These are phyloP conservation scores for Athene cunicularia DNA, from an alignment of 2,113 vertebrate genomes.

Conservation along the genomic window DNA sequence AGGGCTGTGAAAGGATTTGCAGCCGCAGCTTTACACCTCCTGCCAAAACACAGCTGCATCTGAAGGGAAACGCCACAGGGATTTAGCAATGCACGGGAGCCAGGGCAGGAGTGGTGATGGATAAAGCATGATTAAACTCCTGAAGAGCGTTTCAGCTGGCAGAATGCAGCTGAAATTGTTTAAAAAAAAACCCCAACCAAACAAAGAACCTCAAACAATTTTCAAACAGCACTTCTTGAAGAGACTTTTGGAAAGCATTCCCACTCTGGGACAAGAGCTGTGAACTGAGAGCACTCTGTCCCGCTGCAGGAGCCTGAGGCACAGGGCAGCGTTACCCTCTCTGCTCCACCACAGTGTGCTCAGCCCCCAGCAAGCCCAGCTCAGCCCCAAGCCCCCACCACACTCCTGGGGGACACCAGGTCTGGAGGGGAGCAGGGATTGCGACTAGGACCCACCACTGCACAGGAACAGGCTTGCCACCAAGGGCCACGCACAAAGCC, in stretches of 20 bases:
- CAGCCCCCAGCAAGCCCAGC: not conserved
- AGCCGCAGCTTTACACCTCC: not conserved
- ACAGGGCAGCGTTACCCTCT: fast-evolving
- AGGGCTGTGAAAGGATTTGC: not conserved
- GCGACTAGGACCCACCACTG: fast-evolving
- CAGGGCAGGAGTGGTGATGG: not conserved
- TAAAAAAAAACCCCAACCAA: too few species aligned
- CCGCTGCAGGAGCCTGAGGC: not conserved
- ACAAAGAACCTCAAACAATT: not conserved
- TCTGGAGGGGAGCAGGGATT: not conserved
- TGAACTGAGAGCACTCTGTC: not conserved
- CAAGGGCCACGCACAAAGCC: fast-evolving
- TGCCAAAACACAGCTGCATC: not conserved
- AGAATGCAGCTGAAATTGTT: not conserved
- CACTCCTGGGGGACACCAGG: not conserved
- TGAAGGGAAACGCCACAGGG: not conserved
- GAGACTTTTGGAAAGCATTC: not conserved
- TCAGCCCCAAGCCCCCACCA: not conserved
- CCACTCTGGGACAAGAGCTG: not conserved
- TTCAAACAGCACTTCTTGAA: not conserved
- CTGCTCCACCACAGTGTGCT: fast-evolving
- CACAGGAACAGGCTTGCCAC: not conserved
- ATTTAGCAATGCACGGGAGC: not conserved
- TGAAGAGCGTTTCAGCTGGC: not conserved
- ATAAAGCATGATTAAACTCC: not conserved